These are phyloP conservation scores for Hydra vulgaris DNA, from an alignment of 30 jellyfish, hydroid and myxozoan species.

Conservation along the genomic window DNA sequence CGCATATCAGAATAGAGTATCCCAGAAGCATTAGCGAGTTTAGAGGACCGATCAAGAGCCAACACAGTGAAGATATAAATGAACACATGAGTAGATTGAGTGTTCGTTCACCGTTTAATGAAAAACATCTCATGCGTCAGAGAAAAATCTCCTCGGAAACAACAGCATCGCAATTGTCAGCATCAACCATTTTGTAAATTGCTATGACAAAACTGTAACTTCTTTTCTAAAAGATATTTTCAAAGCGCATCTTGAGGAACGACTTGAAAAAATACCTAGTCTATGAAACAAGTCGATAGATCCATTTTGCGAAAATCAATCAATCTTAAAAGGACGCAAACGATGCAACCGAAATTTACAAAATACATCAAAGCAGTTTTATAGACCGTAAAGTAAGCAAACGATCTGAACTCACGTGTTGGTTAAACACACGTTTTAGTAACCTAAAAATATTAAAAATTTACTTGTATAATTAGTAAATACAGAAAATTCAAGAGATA, in stretches of 20 bases:
- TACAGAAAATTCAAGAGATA: too few species aligned
- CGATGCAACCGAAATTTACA: too few species aligned
- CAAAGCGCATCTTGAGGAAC: too few species aligned
- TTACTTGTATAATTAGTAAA: too few species aligned
- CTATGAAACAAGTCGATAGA: too few species aligned
- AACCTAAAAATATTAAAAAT: background rate
- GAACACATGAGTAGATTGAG: conserved; percentile 8
- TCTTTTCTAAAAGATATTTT: too few species aligned
- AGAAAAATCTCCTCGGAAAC: conserved; percentile 8
- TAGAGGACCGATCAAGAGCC: background rate
- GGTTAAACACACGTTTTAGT: background rate
- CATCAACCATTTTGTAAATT: background rate
- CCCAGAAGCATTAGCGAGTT: too few species aligned
- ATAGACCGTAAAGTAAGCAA: background rate
- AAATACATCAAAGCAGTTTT: too few species aligned
- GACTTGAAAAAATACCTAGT: too few species aligned
- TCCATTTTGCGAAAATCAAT: too few species aligned
- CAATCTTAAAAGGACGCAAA: too few species aligned
- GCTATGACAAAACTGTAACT: too few species aligned
- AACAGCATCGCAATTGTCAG: background rate
- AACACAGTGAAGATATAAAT: conserved; percentile 5
- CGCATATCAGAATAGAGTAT: background rate
- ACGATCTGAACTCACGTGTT: background rate
- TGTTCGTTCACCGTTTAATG: background rate
- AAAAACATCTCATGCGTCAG: background rate